These are phyloP conservation scores for Mormyrops boulengeri DNA, from an alignment of 2,797 vertebrate genomes.

Conservation along the genomic window DNA sequence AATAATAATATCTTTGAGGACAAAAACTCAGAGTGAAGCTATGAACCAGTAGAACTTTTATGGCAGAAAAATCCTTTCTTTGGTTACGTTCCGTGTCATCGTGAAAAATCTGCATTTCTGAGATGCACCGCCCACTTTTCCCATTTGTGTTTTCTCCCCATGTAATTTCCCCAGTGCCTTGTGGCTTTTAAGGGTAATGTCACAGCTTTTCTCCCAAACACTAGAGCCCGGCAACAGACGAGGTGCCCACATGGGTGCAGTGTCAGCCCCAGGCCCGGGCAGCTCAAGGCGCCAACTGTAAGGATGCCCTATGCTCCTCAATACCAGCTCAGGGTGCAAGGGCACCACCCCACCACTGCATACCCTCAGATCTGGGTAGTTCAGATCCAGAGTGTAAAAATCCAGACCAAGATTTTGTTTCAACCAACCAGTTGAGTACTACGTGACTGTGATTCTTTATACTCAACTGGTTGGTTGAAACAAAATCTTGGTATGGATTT, in stretches of 20 bases:
- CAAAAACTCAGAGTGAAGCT: background rate
- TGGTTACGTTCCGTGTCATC: background rate
- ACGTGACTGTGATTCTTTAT: background rate
- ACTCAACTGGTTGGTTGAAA: background rate
- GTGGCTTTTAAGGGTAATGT: background rate
- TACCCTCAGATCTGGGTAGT: background rate
- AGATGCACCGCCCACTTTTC: background rate
- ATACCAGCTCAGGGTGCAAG: background rate
- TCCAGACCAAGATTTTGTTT: background rate
- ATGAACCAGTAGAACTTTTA: background rate
- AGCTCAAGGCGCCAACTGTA: background rate
- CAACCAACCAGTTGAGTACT: background rate
- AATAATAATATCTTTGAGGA: background rate
- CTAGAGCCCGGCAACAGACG: background rate
- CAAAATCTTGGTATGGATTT: background rate
- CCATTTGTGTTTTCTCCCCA: background rate
- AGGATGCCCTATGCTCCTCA: background rate
- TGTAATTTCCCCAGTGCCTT: background rate
- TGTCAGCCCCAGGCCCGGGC: background rate
- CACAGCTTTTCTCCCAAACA: background rate
- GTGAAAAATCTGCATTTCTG: background rate
- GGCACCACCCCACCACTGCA: background rate
- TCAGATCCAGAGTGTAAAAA: background rate
- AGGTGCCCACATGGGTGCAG: background rate
- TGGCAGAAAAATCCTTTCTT: background rate